Percentiles rank a stretch among this genome's conserved stretches.
Conservation (phyloP, 2,113 vertebrate species). For the Lepus timidus region DNA sequence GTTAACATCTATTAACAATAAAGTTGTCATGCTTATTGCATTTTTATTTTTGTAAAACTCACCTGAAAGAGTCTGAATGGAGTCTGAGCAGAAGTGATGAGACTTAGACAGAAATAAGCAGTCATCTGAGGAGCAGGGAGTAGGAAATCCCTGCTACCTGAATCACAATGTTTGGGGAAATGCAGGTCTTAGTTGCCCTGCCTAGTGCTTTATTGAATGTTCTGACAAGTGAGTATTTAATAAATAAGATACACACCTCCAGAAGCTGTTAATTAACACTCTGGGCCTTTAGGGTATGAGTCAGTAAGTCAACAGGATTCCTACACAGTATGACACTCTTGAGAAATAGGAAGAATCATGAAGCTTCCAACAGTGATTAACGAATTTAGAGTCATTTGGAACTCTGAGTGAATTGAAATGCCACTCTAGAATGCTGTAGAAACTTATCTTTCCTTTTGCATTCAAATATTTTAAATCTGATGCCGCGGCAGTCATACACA, state of each 20-base stretch:
- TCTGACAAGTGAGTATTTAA: background rate
- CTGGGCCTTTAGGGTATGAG: background rate
- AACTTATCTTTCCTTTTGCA: slow-evolving; percentile 4
- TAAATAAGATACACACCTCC: slow-evolving; percentile 59
- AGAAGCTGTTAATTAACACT: slow-evolving; percentile 68
- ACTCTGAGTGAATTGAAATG: slow-evolving; percentile 47
- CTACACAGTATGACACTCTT: slow-evolving; percentile 12
- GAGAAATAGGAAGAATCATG: slow-evolving; percentile 31
- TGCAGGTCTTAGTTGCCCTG: background rate
- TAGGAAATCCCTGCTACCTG: background rate
- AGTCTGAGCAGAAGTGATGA: background rate
- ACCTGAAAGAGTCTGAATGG: background rate
- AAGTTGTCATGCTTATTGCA: slow-evolving; percentile 23
- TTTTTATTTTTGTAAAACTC: background rate
- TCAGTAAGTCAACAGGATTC: slow-evolving; percentile 48
- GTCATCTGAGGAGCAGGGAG: background rate
- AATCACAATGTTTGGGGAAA: slow-evolving; percentile 8
- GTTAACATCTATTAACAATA: background rate
- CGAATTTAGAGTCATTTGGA: slow-evolving; percentile 66
- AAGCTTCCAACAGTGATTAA: slow-evolving; percentile 23
- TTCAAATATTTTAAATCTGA: slow-evolving; percentile 19
- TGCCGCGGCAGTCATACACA: background rate
- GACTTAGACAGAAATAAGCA: background rate
- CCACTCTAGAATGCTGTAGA: background rate
- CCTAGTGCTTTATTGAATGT: slow-evolving; percentile 13